Percentiles rank a stretch among this genome's conserved stretches.
Conservation (phyloP, 2,888 invertebrate genomes). For the Aproaerema taeniolella region DNA sequence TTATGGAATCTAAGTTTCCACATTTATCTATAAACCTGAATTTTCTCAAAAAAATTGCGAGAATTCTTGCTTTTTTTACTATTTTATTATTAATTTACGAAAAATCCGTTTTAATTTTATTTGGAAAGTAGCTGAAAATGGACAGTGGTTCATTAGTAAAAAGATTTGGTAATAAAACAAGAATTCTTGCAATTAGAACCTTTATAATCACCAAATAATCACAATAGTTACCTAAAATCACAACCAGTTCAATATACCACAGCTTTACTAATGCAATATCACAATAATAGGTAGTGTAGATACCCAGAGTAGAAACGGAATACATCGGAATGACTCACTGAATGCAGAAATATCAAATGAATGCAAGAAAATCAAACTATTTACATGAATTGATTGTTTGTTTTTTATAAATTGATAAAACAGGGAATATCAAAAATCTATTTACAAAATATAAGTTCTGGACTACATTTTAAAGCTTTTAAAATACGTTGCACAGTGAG, state of each 20-base stretch:
- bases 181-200: slow-evolving; percentile 20
- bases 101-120: neutral
- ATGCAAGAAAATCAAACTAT: too few relatives aligned
- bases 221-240: slow-evolving; percentile 75
- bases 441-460: slow-evolving; percentile 22
- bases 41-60: slow-evolving; percentile 20
- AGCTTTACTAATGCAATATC: slow-evolving; percentile 72
- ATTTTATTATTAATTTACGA: neutral
- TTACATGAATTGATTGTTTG: neutral
- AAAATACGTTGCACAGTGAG: slow-evolving; percentile 26
- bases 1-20: slow-evolving; percentile 27
- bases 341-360: too few relatives aligned
- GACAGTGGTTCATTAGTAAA: neutral
- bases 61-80: slow-evolving; percentile 1
- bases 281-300: slow-evolving; percentile 51
- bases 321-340: slow-evolving; percentile 2
- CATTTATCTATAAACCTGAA: slow-evolving; percentile 31
- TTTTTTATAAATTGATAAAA: neutral
- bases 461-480: neutral
- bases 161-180: neutral
- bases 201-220: slow-evolving; percentile 66
- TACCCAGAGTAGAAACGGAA: slow-evolving; percentile 4
- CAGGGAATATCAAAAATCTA: neutral
- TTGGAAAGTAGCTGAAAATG: too few relatives aligned
- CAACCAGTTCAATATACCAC: slow-evolving; percentile 71